These are phyloP conservation scores for Paratrypauchen microcephalus DNA, from an alignment of 2,797 vertebrate genomes.

Conservation along the genomic window DNA sequence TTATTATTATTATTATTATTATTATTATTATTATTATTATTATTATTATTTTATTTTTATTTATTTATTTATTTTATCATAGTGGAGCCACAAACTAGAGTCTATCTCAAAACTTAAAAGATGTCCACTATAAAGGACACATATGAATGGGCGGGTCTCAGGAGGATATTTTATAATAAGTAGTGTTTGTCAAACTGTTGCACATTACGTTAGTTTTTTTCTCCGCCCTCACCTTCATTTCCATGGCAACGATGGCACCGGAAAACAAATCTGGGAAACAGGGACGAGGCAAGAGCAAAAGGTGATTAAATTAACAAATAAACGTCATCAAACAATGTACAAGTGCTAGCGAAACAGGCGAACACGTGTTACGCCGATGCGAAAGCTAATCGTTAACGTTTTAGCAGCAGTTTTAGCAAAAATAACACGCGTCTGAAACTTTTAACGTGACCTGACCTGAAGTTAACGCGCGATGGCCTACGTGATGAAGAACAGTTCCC, in stretches of 20 bases:
- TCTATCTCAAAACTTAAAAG: too few species aligned
- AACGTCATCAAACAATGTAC: not conserved
- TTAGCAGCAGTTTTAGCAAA: conserved; percentile 4
- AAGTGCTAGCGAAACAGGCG: not conserved
- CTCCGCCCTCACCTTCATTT: conserved; percentile 13
- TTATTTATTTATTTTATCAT: too few species aligned
- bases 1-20: too few species aligned
- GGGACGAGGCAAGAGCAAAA: conserved; percentile 30
- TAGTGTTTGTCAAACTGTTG: too few species aligned
- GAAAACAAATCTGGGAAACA: conserved; percentile 42
- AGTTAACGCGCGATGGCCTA: not conserved
- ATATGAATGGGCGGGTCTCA: too few species aligned
- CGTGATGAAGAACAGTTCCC: not conserved
- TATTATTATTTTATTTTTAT: too few species aligned
- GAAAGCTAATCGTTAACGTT: not conserved
- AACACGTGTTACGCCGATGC: not conserved
- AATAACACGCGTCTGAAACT: not conserved
- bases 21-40: too few species aligned
- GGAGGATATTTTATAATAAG: too few species aligned
- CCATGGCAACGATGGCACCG: conserved; percentile 44
- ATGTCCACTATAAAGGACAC: too few species aligned
- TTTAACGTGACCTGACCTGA: too few species aligned
- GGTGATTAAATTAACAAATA: conserved; percentile 24
- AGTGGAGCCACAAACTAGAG: too few species aligned
- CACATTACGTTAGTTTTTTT: not conserved